Evolutionary conservation across 2,797 vertebrate species (phyloP), one percentile per base, ranked within the genome.

Genomic region (Lates japonicus): DNA sequence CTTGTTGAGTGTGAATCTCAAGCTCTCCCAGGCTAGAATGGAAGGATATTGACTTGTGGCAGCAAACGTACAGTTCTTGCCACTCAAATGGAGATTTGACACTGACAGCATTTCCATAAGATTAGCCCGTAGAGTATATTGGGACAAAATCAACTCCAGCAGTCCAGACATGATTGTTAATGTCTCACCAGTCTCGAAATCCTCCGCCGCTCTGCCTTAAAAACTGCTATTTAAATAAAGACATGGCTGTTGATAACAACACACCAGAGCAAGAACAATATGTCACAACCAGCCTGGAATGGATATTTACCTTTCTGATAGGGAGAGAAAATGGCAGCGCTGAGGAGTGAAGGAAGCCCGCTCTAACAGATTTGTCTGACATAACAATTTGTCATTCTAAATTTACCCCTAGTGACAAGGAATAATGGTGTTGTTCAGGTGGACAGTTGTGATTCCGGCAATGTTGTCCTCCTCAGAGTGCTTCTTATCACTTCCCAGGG

Each of bases 331-430:
- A 88, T 81, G 72, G 78, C 74, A 82, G 52, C 10, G 42, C 35
- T 12, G 81, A 77, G 41, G 60, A 80, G 82, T 74, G 84, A 55
- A 74, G 82, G 84, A 79, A 73, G 54, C 80, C n/a, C 37, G 67
- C 62, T 82, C 46, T 39, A 82, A 88, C 87, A 81, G 84, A 88
- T 89, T 89, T 86, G 81, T 75, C 54, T 87, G 90, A 92, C 92
- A 90, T 86, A 71, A 90, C 85, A 87, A 93, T 93, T 92, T 85
- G 82, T 94, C 89, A 92, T 92, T 91, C 83, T 91, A 91, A 92
- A 92, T 92, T 86, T 90, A 93, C 78, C 76, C 59, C 80, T 7
- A 59, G 80, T 91, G 91, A 92, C 90, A 89, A 81, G 88, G 76
- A 92, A 74, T 92, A 86, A 90, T 93, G 86, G 88, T 86, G 88